Percentiles rank a stretch among this genome's conserved stretches.
Evolutionary conservation across 2,113 vertebrate species (phyloP).

Genomic region (Rhabdomys dilectus): DNA sequence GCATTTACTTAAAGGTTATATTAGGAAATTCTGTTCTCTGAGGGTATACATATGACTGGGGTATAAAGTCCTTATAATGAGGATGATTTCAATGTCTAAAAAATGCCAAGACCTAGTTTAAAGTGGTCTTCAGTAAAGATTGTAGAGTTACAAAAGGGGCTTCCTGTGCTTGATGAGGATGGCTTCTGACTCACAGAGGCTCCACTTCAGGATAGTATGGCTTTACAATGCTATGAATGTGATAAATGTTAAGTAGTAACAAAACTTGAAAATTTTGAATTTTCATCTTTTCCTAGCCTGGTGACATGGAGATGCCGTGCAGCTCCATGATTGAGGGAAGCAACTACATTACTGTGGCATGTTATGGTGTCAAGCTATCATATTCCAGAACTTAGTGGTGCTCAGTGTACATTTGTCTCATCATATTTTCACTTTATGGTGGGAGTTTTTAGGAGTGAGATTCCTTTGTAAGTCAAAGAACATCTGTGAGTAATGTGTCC

Average conservation of each 20-base stretch:
- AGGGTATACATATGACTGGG: not conserved
- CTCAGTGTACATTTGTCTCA: not conserved
- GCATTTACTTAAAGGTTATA: not conserved
- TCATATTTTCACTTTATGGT: not conserved
- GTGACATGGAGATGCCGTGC: not conserved
- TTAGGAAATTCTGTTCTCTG: not conserved
- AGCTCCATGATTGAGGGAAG: rapidly evolving
- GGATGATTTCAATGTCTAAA: not conserved
- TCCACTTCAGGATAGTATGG: not conserved
- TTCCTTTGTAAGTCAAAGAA: not conserved
- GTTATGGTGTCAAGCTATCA: not conserved
- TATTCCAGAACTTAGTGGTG: not conserved
- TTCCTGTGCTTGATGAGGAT: not conserved
- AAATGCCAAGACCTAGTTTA: not conserved
- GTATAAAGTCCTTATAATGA: not conserved
- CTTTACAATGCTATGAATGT: not conserved
- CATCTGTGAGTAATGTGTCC: not conserved
- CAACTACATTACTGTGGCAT: too few species aligned
- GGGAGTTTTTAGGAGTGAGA: not conserved
- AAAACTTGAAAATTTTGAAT: not conserved
- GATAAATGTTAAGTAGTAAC: not conserved
- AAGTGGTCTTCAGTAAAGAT: not conserved
- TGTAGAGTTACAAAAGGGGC: not conserved
- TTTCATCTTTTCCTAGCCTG: not conserved
- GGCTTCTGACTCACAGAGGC: not conserved